These are phyloP conservation scores for Tetragonisca angustula DNA, from an alignment of 2,888 invertebrate species.

Conservation along the genomic window DNA sequence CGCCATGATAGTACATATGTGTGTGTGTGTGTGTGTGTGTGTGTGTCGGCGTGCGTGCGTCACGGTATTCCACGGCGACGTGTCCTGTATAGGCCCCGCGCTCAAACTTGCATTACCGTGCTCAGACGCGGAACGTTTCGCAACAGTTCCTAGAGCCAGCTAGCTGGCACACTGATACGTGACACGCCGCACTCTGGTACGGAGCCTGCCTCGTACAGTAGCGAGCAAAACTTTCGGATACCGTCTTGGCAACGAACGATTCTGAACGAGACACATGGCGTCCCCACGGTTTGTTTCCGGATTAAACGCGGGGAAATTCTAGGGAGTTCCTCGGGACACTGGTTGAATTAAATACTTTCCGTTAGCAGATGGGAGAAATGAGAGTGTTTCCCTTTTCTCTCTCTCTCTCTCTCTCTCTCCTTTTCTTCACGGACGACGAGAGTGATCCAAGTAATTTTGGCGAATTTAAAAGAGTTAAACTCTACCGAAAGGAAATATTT, in stretches of 20 bases:
- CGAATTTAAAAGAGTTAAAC: no score
- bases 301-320: neutral
- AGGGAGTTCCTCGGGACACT: neutral
- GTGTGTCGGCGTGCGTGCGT: no score
- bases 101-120: conserved; percentile 69
- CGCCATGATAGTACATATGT: neutral
- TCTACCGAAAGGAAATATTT: no score
- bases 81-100: conserved; percentile 28
- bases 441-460: no score
- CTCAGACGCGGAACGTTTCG: conserved; percentile 71
- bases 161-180: conserved; percentile 44
- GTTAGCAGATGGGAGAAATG: no score
- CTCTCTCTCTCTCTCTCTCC: no score
- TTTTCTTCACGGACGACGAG: no score
- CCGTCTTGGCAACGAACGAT: conserved; percentile 1
- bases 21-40: no score
- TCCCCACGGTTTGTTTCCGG: neutral
- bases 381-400: no score
- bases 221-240: conserved; percentile 24
- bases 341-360: no score
- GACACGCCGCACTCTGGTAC: conserved; percentile 18
- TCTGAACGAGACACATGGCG: neutral
- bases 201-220: conserved; percentile 20
- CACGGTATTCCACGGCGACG: conserved; percentile 10
- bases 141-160: conserved; percentile 45